Base-by-base conservation (phyloP, 2,888 invertebrate species). In the Agriotes lineatus region DNA sequence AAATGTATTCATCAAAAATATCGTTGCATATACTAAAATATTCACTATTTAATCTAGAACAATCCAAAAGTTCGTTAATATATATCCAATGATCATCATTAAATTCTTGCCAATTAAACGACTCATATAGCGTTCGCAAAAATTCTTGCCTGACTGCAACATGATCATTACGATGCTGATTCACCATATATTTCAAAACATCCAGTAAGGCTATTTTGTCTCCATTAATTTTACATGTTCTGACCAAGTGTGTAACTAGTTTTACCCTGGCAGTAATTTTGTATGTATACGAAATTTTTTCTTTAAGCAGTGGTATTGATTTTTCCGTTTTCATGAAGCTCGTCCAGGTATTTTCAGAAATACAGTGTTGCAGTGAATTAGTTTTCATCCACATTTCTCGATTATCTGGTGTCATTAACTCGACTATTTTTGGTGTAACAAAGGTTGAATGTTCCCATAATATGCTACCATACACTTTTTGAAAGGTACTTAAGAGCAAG, bases 221-320 rank as follows among this genome's bases (percentile, higher is more conserved):
- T 10, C 48, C 9, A 48, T 67, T 67, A 5, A 67, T 2, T 14
- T 37, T 44, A 35, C 67, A 67, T 4, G 67, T 62, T 19, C 48
- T 6, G 1, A 62, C 39, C 14, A 67, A 67, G 16, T 2, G 10
- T 9, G 20, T 14, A 5, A 48, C 18, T 6, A 61, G 52, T 3
- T 22, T 20, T 2, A 25, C 25, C 7, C 48, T 33, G 5, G 14
- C 16, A 9, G 16, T n/a, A 2, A 18, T 37, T 9, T 48, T 25
- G 10, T 16, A 30, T 0, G 67, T 35, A 5, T 10, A 25, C 7
- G 12, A 9, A 48, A 67, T 45, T 56, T 48, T 45, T 30, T 48
- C 48, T n/a, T 54, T 62, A 5, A 67, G n/a, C n/a, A 54, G 10
- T 1, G 67, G 61, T 16, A 67, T n/a, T 0, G 67, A 61, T 48